phyloP scores from a whole-genome alignment of 2,113 vertebrate species.

The Spilogale gracilis region DNA sequence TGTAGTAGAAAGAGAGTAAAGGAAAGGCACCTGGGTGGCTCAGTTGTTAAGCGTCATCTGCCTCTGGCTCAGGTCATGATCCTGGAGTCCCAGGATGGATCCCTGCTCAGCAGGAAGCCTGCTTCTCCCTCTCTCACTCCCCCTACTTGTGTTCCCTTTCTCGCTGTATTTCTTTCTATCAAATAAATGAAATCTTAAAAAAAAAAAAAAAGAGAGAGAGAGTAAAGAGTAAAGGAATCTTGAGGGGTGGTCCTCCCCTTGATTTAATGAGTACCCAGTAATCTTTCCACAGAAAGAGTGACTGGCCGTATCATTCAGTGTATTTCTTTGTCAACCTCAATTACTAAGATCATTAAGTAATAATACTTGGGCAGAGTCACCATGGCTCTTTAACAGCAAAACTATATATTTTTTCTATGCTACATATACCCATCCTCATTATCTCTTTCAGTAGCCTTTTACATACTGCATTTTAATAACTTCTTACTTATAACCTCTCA shows the following conservation, averaged over 20 bases:
- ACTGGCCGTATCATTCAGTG: not conserved
- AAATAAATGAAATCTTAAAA: too few species aligned
- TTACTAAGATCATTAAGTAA: not conserved
- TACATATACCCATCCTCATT: not conserved
- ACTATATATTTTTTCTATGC: not conserved
- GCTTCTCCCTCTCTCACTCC: too few species aligned
- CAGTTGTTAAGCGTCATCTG: too few species aligned
- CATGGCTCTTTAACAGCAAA: not conserved
- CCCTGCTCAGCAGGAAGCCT: too few species aligned
- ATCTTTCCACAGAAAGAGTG: not conserved
- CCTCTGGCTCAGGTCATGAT: too few species aligned
- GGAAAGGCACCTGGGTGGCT: not conserved
- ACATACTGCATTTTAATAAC: not conserved
- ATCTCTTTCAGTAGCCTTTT: constrained; percentile 20
- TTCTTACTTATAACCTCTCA: not conserved
- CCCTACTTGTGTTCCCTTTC: too few species aligned
- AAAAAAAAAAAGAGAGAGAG: too few species aligned
- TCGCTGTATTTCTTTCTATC: too few species aligned
- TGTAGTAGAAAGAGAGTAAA: not conserved
- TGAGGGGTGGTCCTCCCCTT: not conserved
- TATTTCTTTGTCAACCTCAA: not conserved
- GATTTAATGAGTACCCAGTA: not conserved
- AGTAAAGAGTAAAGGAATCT: not conserved
- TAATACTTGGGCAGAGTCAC: not conserved
- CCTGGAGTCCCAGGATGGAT: too few species aligned